Percentiles rank a stretch among this genome's conserved stretches.
Evolutionary conservation across 2,888 invertebrate species (phyloP).

Genomic region (Euproctis similis): DNA sequence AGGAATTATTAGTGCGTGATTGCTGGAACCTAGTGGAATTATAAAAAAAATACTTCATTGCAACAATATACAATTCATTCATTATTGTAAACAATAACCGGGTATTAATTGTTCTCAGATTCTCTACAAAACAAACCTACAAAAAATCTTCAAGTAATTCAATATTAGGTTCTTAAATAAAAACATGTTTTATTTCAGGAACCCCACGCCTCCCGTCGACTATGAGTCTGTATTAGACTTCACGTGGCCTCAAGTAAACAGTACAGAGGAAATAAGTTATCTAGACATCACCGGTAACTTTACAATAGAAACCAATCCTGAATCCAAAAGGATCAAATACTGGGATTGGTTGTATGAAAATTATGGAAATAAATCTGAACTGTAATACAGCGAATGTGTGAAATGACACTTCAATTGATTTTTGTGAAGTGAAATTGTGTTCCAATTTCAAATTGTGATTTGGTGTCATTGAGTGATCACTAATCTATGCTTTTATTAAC

Average conservation of each 20-base stretch:
- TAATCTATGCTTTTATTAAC: no score
- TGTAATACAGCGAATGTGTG: slow-evolving; percentile 18
- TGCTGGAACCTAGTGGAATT: no score
- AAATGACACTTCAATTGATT: no score
- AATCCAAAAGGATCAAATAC: slow-evolving; percentile 68
- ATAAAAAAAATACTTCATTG: no score
- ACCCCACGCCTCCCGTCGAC: slow-evolving; percentile 72
- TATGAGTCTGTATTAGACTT: slow-evolving; percentile 66
- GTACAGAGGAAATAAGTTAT: slow-evolving; percentile 50
- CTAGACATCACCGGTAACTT: slow-evolving; percentile 74
- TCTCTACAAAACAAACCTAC: no score
- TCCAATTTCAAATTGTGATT: slow-evolving; percentile 4
- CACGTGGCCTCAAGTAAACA: slow-evolving; percentile 70
- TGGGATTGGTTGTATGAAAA: slow-evolving; percentile 73
- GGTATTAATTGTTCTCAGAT: no score
- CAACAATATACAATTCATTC: no score
- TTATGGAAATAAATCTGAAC: slow-evolving; percentile 28
- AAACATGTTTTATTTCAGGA: slow-evolving; percentile 42
- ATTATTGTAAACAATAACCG: no score
- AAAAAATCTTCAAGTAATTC: no score
- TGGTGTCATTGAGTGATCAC: slow-evolving; percentile 1
- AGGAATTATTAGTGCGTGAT: no score
- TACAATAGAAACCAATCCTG: slow-evolving; percentile 67
- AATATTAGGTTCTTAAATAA: no score
- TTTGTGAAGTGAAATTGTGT: slow-evolving; percentile 11